phyloP scores from a whole-genome alignment of 1,140 invertebrate genomes.

The Drosophila azteca region DNA sequence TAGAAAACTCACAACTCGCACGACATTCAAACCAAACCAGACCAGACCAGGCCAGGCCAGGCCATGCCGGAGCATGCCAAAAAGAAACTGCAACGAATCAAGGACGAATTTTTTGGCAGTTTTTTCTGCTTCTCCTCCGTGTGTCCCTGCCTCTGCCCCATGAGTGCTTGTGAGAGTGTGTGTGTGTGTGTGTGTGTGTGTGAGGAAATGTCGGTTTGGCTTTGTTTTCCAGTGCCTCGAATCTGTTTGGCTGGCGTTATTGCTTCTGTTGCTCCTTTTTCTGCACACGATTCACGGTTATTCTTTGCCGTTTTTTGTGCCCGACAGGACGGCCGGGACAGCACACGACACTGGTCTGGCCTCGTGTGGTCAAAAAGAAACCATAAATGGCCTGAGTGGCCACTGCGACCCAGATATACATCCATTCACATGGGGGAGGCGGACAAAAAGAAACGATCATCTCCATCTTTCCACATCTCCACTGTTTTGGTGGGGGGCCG shows the following conservation, averaged over 20 bases:
- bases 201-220: constrained; percentile 36
- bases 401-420: constrained; percentile 29
- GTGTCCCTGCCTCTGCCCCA: constrained; percentile 15
- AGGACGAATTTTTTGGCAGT: constrained; percentile 83
- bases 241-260: constrained; percentile 4
- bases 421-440: neutral
- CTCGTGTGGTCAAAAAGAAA: constrained; percentile 33
- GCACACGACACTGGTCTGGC: constrained; percentile 5
- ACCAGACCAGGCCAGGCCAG: constrained; percentile 2
- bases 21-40: constrained; percentile 60
- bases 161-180: constrained; percentile 13
- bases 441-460: neutral
- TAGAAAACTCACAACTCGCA: constrained; percentile 73
- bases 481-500: neutral
- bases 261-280: constrained; percentile 43
- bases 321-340: neutral
- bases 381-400: constrained; percentile 4
- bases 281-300: constrained; percentile 20
- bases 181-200: constrained; percentile 14
- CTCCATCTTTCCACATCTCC: too few species aligned
- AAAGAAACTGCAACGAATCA: constrained; percentile 83
- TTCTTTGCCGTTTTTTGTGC: constrained; percentile 42
- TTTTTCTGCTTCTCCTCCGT: constrained; percentile 50
- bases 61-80: constrained; percentile 29
- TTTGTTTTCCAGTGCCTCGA: constrained; percentile 41